phyloP scores from a whole-genome alignment of 2,113 vertebrate genomes.

The Nothocercus nigrocapillus region DNA sequence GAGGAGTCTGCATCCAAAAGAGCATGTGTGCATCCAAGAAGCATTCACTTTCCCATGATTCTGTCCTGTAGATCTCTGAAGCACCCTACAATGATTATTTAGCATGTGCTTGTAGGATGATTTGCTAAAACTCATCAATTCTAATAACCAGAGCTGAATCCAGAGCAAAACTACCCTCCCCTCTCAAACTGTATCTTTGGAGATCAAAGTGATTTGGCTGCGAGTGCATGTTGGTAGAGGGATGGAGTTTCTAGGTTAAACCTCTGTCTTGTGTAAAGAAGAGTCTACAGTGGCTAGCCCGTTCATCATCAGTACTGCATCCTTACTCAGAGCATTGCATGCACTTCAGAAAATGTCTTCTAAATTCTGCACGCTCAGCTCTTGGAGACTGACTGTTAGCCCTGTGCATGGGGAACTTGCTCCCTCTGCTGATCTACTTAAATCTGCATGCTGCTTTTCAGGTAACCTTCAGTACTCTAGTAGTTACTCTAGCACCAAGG shows the following conservation, averaged over 20 bases:
- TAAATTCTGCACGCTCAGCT: neutral
- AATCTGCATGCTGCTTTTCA: neutral
- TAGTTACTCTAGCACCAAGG: neutral
- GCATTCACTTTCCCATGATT: neutral
- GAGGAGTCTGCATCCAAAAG: neutral
- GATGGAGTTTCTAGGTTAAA: neutral
- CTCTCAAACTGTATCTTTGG: neutral
- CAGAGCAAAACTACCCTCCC: neutral
- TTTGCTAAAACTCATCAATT: neutral
- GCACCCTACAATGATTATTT: neutral
- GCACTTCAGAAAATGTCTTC: neutral
- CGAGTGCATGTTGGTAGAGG: neutral
- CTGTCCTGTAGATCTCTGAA: neutral
- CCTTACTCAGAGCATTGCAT: neutral
- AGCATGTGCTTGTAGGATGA: neutral
- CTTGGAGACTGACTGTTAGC: neutral
- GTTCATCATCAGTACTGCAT: accelerated
- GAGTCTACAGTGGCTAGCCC: neutral
- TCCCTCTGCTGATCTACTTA: neutral
- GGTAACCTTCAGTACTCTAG: neutral
- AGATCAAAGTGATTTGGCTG: neutral
- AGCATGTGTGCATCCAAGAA: neutral
- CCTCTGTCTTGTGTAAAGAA: neutral
- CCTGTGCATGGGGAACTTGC: neutral
- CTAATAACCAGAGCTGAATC: neutral